Evolutionary conservation across 1,140 invertebrate genomes (phyloP), one percentile per base, ranked within the genome.

Genomic region (Scaptomyza graminum): DNA sequence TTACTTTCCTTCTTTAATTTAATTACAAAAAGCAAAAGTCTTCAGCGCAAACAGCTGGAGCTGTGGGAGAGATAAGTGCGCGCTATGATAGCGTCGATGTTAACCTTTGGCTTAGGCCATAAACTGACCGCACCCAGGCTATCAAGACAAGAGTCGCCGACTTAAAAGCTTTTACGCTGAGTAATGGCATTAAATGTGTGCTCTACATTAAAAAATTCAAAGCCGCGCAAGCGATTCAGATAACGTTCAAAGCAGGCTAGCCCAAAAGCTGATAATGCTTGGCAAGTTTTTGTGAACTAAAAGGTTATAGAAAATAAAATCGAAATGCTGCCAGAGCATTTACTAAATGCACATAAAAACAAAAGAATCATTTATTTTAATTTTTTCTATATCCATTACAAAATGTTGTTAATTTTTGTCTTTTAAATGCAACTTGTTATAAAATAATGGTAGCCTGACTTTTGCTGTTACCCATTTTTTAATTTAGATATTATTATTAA

Each of bases 21-120:
- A 87, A 87, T 87, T 87, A 88, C 83, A n/a, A n/a, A n/a, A n/a
- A n/a, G 62, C 54, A 55, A 79, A 78, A 82, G 78, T 88, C 83
- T 87, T 65, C 16, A 51, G 12, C 57, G 47, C 47, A 54, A 51
- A 49, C 28, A 39, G 31, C 66, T 15, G 43, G 18, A 22, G 41
- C 5, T 39, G 12, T 39, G 9, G 31, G 11, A 68, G 11, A 68
- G 81, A 82, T 87, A 87, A 82, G 60, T 69, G 34, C 47, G 34
- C 16, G 0, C 9, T 4, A 31, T 31, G 66, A 74, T 69, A 63
- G 51, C 60, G 50, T 44, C 47, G 57, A 49, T 41, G 18, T 60
- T 60, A 74, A 62, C 37, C 67, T 34, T 41, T 62, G 57, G 41
- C 54, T 55, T 50, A 37, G 43, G 31, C 12, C 18, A 5, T 7